phyloP scores from a whole-genome alignment of 2,113 vertebrate species.

The human region GRCh38 chr19:44879501-44880000 shows the following conservation, averaged over 20 bases:
- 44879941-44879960: neutral
- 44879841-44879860: no score
- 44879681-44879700: no score
- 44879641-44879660: no score
- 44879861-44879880: neutral
- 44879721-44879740: neutral
- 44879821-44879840: neutral
- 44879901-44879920: accelerated
- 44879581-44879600: neutral
- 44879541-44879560: no score
- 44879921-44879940: neutral
- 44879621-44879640: neutral
- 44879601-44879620: neutral
- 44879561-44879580: neutral
- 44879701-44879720: neutral
- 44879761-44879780: no score
- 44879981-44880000: neutral
- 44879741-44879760: neutral
- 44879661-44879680: no score
- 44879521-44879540: neutral
- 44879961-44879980: neutral
- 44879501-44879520: accelerated
- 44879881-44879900: neutral
- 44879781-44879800: neutral
- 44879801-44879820: no score